Evolutionary conservation across 2,888 invertebrate genomes (phyloP).

Genomic region (Nomada fucata): DNA sequence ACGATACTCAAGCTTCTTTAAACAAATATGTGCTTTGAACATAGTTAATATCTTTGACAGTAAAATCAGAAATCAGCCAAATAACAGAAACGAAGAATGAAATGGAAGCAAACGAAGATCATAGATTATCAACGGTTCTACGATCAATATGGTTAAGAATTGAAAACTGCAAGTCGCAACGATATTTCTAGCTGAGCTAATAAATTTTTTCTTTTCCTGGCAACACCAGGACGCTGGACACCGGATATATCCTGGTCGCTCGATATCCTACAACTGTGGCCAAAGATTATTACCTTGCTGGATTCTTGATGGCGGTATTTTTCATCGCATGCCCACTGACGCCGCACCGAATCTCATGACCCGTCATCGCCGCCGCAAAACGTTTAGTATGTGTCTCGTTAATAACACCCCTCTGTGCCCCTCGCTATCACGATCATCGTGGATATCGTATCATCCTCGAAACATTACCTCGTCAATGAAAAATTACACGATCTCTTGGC

Average conservation of each 20-base stretch:
- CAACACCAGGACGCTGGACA: conserved; percentile 22
- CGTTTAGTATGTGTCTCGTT: conserved; percentile 60
- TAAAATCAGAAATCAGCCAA: no score
- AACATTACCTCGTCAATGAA: background rate
- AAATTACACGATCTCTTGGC: conserved; percentile 25
- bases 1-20: no score
- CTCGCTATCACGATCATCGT: conserved; percentile 22
- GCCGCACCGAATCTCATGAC: background rate
- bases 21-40: no score
- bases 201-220: conserved; percentile 34
- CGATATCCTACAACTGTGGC: conserved; percentile 38
- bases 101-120: no score
- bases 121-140: no score
- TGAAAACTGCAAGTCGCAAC: background rate
- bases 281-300: conserved; percentile 57
- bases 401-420: conserved; percentile 39
- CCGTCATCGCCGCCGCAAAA: conserved; percentile 9
- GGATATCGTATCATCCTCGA: background rate
- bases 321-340: conserved; percentile 37
- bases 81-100: no score
- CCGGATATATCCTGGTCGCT: conserved; percentile 14
- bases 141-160: no score
- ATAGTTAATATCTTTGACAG: no score
- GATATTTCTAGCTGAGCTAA: conserved; percentile 28
- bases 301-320: conserved; percentile 61